These are phyloP conservation scores for Caenorhabditis sinica DNA, from an alignment of 2,888 invertebrate genomes.

Conservation along the genomic window DNA sequence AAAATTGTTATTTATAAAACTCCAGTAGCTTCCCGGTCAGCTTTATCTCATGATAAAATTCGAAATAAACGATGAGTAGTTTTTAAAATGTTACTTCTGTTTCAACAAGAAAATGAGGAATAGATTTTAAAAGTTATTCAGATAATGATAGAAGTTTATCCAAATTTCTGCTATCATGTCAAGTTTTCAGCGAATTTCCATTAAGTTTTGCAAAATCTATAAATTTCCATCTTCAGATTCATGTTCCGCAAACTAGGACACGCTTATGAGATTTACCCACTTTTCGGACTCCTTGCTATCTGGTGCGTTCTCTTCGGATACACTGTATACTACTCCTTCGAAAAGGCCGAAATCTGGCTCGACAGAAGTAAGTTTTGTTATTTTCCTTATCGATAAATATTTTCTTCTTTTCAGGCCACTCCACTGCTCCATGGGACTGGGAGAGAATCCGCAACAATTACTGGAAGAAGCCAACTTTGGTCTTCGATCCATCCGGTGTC, in stretches of 20 bases:
- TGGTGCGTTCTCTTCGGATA: conserved; percentile 78
- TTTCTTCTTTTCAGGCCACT: conserved; percentile 68
- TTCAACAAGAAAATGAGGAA: too few relatives aligned
- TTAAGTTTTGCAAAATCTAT: background rate
- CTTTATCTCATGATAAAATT: background rate
- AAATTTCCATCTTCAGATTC: conserved; percentile 72
- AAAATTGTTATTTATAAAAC: background rate
- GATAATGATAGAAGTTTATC: too few relatives aligned
- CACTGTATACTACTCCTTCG: conserved; percentile 78
- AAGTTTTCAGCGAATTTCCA: too few relatives aligned
- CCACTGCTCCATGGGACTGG: conserved; percentile 82
- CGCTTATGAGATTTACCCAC: conserved; percentile 81
- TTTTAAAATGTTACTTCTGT: too few relatives aligned
- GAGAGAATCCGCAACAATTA: conserved; percentile 81
- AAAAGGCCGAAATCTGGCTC: conserved; percentile 81
- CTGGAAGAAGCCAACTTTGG: conserved; percentile 79
- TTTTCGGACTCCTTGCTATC: conserved; percentile 74
- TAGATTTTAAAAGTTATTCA: too few relatives aligned
- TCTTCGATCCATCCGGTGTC: conserved; percentile 77
- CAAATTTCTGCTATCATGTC: too few relatives aligned
- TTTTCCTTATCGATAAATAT: background rate
- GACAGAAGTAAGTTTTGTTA: conserved; percentile 76
- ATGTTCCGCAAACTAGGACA: conserved; percentile 77
- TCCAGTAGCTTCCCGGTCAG: background rate
- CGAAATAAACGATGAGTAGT: too few relatives aligned